A percentile compares a stretch with the other conserved stretches of the same genome.
Evolutionary conservation across 2,888 invertebrate genomes (phyloP).

Genomic region (Gastrophysa polygoni): DNA sequence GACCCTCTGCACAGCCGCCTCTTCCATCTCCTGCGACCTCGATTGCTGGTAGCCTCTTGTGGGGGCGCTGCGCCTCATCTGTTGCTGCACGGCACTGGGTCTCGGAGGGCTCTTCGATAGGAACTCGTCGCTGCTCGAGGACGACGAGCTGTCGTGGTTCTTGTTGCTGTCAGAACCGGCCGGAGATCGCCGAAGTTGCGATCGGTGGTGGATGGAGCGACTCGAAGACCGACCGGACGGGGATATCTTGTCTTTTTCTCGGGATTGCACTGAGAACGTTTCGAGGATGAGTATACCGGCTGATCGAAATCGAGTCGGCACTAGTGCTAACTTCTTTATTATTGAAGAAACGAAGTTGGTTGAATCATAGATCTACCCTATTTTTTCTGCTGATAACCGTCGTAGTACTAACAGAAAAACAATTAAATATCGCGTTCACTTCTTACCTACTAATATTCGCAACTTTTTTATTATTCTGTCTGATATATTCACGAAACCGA

Average conservation of each 20-base stretch:
- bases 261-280: conserved; percentile 43
- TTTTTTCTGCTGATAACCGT: too few species aligned
- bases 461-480: too few species aligned
- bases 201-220: conserved; percentile 23
- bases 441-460: too few species aligned
- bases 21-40: conserved; percentile 20
- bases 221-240: conserved; percentile 49
- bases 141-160: conserved; percentile 40
- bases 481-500: too few species aligned
- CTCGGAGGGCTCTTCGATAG: conserved; percentile 46
- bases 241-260: conserved; percentile 50
- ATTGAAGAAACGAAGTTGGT: too few species aligned
- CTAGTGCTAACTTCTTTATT: too few species aligned
- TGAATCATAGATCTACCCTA: too few species aligned
- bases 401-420: too few species aligned
- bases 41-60: conserved; percentile 27
- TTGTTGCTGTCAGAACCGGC: conserved; percentile 54
- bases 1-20: conserved; percentile 16
- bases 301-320: too few species aligned
- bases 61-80: conserved; percentile 41
- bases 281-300: too few species aligned
- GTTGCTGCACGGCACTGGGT: conserved; percentile 41
- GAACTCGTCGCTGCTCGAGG: conserved; percentile 52
- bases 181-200: conserved; percentile 51
- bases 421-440: too few species aligned